Evolutionary conservation across 2,888 invertebrate species (phyloP).

Genomic region (Agrotis exclamationis): DNA sequence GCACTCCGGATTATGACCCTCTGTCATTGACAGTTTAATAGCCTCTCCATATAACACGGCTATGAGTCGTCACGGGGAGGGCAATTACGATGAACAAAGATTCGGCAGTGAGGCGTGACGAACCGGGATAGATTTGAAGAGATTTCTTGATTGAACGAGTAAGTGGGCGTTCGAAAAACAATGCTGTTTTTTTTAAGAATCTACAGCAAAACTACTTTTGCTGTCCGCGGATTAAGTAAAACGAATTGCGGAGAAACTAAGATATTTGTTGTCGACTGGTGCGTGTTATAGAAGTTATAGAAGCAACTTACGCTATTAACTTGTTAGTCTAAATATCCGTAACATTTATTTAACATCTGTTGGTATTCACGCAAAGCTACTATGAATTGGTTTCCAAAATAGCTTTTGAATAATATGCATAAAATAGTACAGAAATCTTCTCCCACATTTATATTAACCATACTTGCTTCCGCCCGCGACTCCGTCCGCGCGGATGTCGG

Average conservation of each 20-base stretch:
- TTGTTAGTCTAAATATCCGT: slow-evolving; percentile 39
- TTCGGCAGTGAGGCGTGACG: slow-evolving; percentile 71
- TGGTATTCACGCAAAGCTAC: background rate
- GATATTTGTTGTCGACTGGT: slow-evolving; percentile 26
- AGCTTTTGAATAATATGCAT: background rate
- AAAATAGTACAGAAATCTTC: background rate
- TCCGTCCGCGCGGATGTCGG: too few relatives aligned
- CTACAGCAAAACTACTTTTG: slow-evolving; percentile 32
- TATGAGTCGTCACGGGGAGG: slow-evolving; percentile 70
- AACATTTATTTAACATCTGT: slow-evolving; percentile 5
- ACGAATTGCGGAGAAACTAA: slow-evolving; percentile 52
- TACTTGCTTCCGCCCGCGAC: too few relatives aligned
- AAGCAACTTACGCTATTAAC: slow-evolving; percentile 40
- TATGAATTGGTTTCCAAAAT: background rate
- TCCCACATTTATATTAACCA: background rate
- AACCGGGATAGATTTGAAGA: slow-evolving; percentile 62
- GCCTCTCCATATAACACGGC: slow-evolving; percentile 70
- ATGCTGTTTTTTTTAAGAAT: slow-evolving; percentile 43
- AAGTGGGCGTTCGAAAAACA: slow-evolving; percentile 48
- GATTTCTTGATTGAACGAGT: slow-evolving; percentile 59
- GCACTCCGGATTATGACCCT: slow-evolving; percentile 82
- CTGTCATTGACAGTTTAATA: slow-evolving; percentile 87
- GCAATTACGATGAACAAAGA: slow-evolving; percentile 76
- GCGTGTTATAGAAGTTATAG: slow-evolving; percentile 34
- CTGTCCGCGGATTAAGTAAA: slow-evolving; percentile 42